Conservation (phyloP, 2,797 vertebrate genomes). For the Notamacropus eugenii region DNA sequence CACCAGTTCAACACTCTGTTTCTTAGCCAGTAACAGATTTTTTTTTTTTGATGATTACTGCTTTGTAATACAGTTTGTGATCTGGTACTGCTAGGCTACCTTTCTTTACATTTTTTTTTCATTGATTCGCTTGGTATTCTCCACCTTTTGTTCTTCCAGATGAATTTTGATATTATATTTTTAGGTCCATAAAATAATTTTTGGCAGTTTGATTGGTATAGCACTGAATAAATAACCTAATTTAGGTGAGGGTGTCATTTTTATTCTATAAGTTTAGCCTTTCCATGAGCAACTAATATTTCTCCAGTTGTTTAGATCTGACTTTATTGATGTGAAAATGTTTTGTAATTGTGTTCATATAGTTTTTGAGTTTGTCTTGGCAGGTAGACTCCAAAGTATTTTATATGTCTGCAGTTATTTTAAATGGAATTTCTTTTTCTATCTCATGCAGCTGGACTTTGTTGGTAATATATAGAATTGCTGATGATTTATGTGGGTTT, state of each 20-base stretch:
- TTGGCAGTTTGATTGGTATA: background rate
- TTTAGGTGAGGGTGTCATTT: background rate
- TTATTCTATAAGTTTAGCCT: background rate
- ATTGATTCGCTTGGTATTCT: background rate
- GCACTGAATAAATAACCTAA: background rate
- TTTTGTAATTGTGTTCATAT: background rate
- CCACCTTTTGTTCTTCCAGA: background rate
- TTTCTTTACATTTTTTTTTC: no score
- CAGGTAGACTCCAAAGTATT: background rate
- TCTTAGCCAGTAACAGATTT: no score
- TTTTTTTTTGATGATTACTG: no score
- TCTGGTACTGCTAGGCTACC: no score
- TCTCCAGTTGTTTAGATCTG: background rate
- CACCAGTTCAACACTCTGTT: no score
- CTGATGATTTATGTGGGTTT: background rate
- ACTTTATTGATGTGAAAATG: background rate
- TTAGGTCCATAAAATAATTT: background rate
- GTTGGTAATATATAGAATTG: background rate
- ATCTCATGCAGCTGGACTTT: background rate
- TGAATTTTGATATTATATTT: background rate
- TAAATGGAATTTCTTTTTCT: background rate
- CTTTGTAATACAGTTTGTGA: no score
- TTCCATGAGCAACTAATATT: background rate
- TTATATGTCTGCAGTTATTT: background rate
- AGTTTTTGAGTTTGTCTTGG: background rate